Base-by-base conservation (phyloP, 2,888 invertebrate genomes). In the Cerceris ruficornis region DNA sequence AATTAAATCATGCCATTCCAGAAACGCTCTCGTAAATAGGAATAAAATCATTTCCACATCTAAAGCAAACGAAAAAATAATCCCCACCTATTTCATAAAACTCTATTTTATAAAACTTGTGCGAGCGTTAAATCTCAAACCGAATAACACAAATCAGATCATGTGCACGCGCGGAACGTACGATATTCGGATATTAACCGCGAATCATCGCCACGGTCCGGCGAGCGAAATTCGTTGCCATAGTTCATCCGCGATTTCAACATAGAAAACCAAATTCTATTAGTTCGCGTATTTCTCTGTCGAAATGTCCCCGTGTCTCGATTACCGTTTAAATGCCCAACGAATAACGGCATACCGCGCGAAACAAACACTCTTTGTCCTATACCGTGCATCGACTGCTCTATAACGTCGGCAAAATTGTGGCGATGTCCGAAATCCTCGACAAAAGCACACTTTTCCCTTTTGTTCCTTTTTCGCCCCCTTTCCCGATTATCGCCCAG, bases 281-380 rank as follows among this genome's bases (percentile, higher is more conserved):
- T 68, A 72, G 72, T 72, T 60, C 64, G 55, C 57, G 68, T 69
- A 73, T 84, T 81, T 74, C 85, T 74, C 75, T 57, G 64, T 77
- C 75, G 71, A 62, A 71, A 60, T 65, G 60, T 64, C 66, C 61
- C 60, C 61, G 55, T 71, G 79, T 66, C 83, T 77, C 79, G 83
- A 82, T 85, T 80, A 67, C 65, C 57, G 74, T 69, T 60, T 71
- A 82, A 85, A 84, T 74, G 82, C 74, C 82, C 75, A 60, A n/a
- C 67, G 65, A 79, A 80, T 69, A 66, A 62, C 74, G 65, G 28
- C 60, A 60, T 49, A 68, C 65, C 57, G 39, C 39, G 64, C 52
- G 65, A 39, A 52, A 59, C 69, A 75, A 82, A 72, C 69, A 71
- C 73, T 64, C 81, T 81, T 81, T 81, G 81, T 81, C 17, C 65